A percentile compares a stretch with the other conserved stretches of the same genome.
phyloP scores from a whole-genome alignment of 53 echinoderm and acorn worm genomes.

The Holothuria leucospilota region DNA sequence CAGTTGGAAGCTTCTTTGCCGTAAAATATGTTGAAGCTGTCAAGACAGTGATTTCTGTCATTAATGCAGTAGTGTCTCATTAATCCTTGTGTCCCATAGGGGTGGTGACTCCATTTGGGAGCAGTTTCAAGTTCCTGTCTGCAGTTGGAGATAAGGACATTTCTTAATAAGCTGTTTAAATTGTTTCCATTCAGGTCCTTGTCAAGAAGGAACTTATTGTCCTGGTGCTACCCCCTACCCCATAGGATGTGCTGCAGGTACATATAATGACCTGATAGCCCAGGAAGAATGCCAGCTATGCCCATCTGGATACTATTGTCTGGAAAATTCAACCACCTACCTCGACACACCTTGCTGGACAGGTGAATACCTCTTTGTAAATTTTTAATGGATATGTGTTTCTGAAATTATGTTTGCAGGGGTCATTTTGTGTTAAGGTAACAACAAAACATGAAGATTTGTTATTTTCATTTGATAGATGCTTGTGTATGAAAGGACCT shows the following conservation, averaged over 20 bases:
- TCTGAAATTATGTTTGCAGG: too few species aligned
- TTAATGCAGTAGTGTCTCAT: too few species aligned
- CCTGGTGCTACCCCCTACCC: slow-evolving; percentile 82
- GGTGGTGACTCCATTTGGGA: too few species aligned
- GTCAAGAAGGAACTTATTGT: slow-evolving; percentile 93
- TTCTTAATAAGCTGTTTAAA: not conserved
- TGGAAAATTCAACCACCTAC: slow-evolving; percentile 88
- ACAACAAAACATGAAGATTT: too few species aligned
- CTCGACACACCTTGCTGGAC: slow-evolving; percentile 81
- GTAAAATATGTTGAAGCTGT: too few species aligned
- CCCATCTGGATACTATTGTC: slow-evolving; percentile 84
- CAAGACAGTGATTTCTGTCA: too few species aligned
- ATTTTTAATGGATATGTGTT: too few species aligned
- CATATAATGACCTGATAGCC: slow-evolving; percentile 83
- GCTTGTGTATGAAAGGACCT: too few species aligned
- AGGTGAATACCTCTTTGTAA: slow-evolving; percentile 58
- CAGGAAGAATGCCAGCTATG: slow-evolving; percentile 78
- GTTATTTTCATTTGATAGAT: too few species aligned
- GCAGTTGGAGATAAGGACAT: not conserved
- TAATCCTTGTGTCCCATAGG: too few species aligned
- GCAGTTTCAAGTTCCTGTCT: not conserved
- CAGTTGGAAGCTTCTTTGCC: too few species aligned
- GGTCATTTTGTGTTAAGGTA: too few species aligned
- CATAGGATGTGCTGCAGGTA: slow-evolving; percentile 86
- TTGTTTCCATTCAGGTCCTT: slow-evolving; percentile 68